These are phyloP conservation scores for Mesochorus sp. DNA, from an alignment of 2,888 invertebrate genomes.

Conservation along the genomic window DNA sequence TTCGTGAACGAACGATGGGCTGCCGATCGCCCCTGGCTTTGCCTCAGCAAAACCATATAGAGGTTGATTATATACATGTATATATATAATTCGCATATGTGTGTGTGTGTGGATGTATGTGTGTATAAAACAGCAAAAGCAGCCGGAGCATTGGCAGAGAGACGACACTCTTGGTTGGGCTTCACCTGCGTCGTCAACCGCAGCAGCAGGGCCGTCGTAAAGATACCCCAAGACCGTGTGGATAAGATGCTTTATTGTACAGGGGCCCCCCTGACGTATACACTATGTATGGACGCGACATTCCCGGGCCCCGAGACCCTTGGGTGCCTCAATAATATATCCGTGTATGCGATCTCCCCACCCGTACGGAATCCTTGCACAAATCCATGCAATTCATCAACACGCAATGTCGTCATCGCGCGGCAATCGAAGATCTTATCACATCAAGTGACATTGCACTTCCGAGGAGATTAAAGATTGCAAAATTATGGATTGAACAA, in stretches of 20 bases:
- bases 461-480: too few species aligned
- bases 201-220: conserved; percentile 43
- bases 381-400: too few species aligned
- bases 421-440: too few species aligned
- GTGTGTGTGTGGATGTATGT: background rate
- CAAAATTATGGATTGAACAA: too few species aligned
- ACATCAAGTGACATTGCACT: too few species aligned
- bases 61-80: background rate
- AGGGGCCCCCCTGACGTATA: conserved; percentile 1
- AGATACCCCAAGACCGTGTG: conserved; percentile 27
- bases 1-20: conserved; percentile 50
- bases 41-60: conserved; percentile 22
- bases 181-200: conserved; percentile 58
- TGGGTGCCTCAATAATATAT: background rate
- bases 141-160: conserved; percentile 47
- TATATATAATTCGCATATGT: background rate
- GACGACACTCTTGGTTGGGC: conserved; percentile 50
- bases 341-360: background rate
- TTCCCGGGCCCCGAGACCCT: background rate
- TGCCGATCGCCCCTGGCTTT: conserved; percentile 53
- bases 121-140: background rate
- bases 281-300: background rate
- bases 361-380: too few species aligned
- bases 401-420: too few species aligned
- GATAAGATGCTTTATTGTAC: conserved; percentile 54